Percentiles rank a stretch among this genome's conserved stretches.
Evolutionary conservation across 1,140 invertebrate species (phyloP).

Genomic region (Platyscapa corneri): DNA sequence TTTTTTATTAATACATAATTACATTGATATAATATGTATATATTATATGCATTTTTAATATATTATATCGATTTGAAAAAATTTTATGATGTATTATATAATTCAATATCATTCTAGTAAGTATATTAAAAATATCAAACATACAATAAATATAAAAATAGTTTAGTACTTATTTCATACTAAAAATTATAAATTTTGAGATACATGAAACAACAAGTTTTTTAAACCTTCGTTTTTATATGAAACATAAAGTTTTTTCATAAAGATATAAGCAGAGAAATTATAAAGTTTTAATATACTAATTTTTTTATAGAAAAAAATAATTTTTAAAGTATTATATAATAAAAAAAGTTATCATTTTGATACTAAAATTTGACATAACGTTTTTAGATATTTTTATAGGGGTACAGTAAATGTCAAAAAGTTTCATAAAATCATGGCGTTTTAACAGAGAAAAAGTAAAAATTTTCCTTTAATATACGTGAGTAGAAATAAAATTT

Average conservation of each 20-base stretch:
- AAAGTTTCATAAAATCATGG: slow-evolving; percentile 34
- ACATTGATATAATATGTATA: too few species aligned
- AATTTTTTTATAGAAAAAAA: neutral
- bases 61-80: too few species aligned
- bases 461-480: slow-evolving; percentile 28
- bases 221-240: neutral
- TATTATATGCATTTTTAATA: too few species aligned
- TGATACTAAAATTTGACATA: slow-evolving; percentile 7
- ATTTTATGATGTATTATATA: too few species aligned
- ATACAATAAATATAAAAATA: neutral
- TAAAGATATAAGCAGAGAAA: neutral
- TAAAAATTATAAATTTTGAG: too few species aligned
- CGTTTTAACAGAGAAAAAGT: neutral
- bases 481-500: slow-evolving; percentile 37
- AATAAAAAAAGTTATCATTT: neutral
- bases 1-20: too few species aligned
- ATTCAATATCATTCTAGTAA: too few species aligned
- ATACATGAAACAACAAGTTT: too few species aligned
- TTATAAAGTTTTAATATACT: neutral
- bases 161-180: too few species aligned
- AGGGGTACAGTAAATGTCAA: slow-evolving; percentile 4
- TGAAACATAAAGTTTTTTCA: neutral
- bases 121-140: neutral
- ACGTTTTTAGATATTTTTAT: slow-evolving; percentile 11
- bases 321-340: neutral